Evolutionary conservation across 2,113 vertebrate genomes (phyloP), one percentile per base, ranked within the genome.

Genomic region (Prolemur simus): DNA sequence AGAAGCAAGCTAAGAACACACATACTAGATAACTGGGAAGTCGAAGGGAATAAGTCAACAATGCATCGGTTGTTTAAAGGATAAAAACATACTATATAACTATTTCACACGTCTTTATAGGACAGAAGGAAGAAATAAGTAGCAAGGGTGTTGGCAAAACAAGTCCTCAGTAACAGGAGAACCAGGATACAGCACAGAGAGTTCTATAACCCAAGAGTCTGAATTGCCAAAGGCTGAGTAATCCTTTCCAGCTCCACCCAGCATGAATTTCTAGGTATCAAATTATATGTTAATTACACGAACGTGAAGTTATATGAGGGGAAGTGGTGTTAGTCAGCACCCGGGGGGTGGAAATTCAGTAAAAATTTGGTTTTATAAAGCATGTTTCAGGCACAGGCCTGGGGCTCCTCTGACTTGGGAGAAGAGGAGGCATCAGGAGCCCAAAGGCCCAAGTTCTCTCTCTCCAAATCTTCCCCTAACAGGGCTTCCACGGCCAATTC

Each of bases 191-290:
- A 52, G 92, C 89, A 95, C 89, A 76, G 0, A 0, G 29, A 82
- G 71, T 93, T 94, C 96, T 58, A 42, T 12, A 93, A 93, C 89
- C 89, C 95, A 45, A 47, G 96, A 87, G 83, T 92, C 85, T 95
- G 87, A 87, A 96, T 89, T 90, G 87, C 93, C 96, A 49, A 95
- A 85, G 91, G 91, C 97, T 98, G 97, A 98, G 96, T 98, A 95
- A 98, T 96, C 96, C 96, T 88, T 95, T 87, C 92, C 96, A 97
- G 92, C 95, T 96, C 97, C 97, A 96, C 97, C 96, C 97, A 58
- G 89, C 89, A 92, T 42, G 49, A 89, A 92, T 94, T 97, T 98
- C 96, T 96, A 98, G 97, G 97, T 97, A 98, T 97, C 96, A 97
- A 96, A 97, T 98, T 97, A 97, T 96, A 97, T 74, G 95, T 97